Conservation (phyloP, 2,888 invertebrate genomes). For the Standfussiana lucernea region DNA sequence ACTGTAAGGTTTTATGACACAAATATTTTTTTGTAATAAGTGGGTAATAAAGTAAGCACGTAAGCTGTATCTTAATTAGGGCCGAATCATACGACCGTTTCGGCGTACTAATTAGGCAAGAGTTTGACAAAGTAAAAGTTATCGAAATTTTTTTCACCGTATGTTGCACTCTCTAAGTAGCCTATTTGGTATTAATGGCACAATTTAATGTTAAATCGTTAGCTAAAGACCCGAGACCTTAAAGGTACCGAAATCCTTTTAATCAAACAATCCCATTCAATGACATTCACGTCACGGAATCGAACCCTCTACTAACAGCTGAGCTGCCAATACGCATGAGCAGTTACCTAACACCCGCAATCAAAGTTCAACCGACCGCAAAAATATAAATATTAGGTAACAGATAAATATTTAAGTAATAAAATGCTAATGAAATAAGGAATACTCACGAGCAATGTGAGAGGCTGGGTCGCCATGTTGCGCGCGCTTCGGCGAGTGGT, state of each 20-base stretch:
- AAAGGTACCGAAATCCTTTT: conserved; percentile 23
- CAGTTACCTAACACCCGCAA: conserved; percentile 31
- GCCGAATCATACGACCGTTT: not conserved
- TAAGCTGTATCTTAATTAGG: not conserved
- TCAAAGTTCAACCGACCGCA: conserved; percentile 48
- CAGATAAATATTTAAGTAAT: conserved; percentile 57
- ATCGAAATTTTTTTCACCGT: not conserved
- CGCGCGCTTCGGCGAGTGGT: conserved; percentile 84
- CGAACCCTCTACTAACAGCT: conserved; percentile 34
- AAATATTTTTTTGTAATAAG: not conserved
- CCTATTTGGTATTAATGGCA: not conserved
- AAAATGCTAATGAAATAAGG: conserved; percentile 63
- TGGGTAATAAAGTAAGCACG: not conserved
- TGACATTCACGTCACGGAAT: conserved; percentile 52
- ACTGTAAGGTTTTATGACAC: not conserved
- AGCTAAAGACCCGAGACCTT: conserved; percentile 5
- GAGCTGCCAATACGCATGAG: conserved; percentile 18
- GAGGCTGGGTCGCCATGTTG: conserved; percentile 83
- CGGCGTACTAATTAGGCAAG: not conserved
- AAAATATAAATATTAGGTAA: conserved; percentile 62
- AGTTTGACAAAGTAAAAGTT: not conserved
- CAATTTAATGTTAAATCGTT: not conserved
- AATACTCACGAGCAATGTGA: conserved; percentile 81
- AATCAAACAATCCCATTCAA: conserved; percentile 32
- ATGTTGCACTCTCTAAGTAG: not conserved